These are phyloP conservation scores for Archegozetes longisetosus DNA, from an alignment of 1,140 invertebrate species.

Conservation along the genomic window DNA sequence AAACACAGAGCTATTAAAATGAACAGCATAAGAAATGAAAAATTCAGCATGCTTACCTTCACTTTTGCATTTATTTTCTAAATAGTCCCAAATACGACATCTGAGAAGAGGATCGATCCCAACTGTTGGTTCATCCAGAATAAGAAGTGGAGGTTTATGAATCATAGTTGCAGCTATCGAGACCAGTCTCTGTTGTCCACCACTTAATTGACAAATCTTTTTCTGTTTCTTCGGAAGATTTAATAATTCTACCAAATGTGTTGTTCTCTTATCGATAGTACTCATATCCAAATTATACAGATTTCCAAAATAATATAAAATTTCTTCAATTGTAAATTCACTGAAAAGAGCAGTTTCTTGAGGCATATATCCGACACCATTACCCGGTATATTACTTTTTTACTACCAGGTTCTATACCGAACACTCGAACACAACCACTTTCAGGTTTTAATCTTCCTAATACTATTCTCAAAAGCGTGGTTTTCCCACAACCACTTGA, in stretches of 20 bases:
- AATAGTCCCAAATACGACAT: constrained; percentile 76
- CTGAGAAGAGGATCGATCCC: constrained; percentile 74
- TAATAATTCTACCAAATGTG: constrained; percentile 18
- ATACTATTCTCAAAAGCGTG: constrained; percentile 9
- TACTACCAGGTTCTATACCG: not conserved
- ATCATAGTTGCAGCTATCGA: constrained; percentile 81
- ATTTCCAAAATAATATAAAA: constrained; percentile 28
- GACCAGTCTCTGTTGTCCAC: constrained; percentile 76
- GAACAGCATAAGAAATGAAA: no score
- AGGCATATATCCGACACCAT: constrained; percentile 33
- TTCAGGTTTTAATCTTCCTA: constrained; percentile 7
- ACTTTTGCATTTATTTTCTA: constrained; percentile 46
- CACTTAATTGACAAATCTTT: constrained; percentile 36
- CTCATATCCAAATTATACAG: constrained; percentile 27
- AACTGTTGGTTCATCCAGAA: constrained; percentile 55
- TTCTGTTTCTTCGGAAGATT: constrained; percentile 8
- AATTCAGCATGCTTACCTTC: not conserved
- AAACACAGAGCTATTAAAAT: no score
- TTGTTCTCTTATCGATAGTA: not conserved
- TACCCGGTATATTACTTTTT: constrained; percentile 26
- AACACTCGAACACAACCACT: constrained; percentile 13
- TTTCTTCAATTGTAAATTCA: constrained; percentile 29
- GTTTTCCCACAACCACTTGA: constrained; percentile 20
- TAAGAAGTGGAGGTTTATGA: constrained; percentile 52
- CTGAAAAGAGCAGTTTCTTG: constrained; percentile 30